Evolutionary conservation across 1,140 invertebrate genomes (phyloP).

Genomic region (Caenorhabditis inopinata): DNA sequence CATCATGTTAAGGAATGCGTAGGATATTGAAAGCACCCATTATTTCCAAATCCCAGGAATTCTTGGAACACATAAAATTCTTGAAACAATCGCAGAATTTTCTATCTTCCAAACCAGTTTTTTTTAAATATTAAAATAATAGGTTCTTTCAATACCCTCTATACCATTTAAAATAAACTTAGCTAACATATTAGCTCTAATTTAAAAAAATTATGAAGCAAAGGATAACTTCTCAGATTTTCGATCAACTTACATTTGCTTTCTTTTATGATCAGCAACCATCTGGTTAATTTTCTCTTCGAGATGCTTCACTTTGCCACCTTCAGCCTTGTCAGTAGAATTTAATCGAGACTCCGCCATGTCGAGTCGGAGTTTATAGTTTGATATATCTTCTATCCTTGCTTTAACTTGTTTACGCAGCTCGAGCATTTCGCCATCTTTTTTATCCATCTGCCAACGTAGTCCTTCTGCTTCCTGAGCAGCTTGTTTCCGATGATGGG

Average conservation of each 20-base stretch:
- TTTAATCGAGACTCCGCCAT: constrained; percentile 31
- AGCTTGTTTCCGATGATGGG: constrained; percentile 59
- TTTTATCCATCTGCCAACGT: constrained; percentile 65
- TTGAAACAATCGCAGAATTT: too few species aligned
- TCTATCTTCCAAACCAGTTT: too few species aligned
- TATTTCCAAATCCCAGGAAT: too few species aligned
- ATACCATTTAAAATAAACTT: too few species aligned
- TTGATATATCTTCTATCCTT: constrained; percentile 39
- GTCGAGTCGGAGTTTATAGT: constrained; percentile 32
- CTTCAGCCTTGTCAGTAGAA: constrained; percentile 14
- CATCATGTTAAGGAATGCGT: too few species aligned
- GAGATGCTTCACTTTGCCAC: constrained; percentile 12
- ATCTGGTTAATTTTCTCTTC: constrained; percentile 38
- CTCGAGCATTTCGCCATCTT: constrained; percentile 59
- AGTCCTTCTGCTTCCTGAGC: constrained; percentile 61
- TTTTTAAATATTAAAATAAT: too few species aligned
- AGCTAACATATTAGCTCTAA: too few species aligned
- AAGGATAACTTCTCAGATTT: too few species aligned
- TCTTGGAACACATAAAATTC: too few species aligned
- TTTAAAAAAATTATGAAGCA: constrained; percentile 14
- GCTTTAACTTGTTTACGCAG: constrained; percentile 47
- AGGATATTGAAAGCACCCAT: too few species aligned
- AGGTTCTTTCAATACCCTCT: too few species aligned
- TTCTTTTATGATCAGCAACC: constrained; percentile 19
- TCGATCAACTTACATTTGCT: constrained; percentile 41